A percentile compares a stretch with the other conserved stretches of the same genome.
Conservation (phyloP, 2,888 invertebrate genomes). For the Phytoseiulus persimilis region DNA sequence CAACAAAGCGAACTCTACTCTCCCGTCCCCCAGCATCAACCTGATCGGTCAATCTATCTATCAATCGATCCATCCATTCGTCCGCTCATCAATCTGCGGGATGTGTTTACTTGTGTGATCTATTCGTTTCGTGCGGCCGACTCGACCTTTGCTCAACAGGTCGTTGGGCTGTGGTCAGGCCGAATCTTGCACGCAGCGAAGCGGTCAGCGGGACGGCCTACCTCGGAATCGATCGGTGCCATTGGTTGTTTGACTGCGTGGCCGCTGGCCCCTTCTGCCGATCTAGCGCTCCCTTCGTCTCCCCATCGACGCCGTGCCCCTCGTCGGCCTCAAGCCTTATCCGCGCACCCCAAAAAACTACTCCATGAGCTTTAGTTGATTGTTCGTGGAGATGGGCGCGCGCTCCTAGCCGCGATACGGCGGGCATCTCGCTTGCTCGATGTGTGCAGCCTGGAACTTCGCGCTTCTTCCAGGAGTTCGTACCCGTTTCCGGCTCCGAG, state of each 20-base stretch:
- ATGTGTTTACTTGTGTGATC: background rate
- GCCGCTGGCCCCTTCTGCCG: background rate
- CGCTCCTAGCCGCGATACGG: too few species aligned
- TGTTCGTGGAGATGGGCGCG: too few species aligned
- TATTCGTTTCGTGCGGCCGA: background rate
- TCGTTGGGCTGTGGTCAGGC: background rate
- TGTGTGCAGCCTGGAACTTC: too few species aligned
- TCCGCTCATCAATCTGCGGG: background rate
- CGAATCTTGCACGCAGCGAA: background rate
- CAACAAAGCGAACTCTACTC: too few species aligned
- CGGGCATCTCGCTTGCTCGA: too few species aligned
- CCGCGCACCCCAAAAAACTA: too few species aligned
- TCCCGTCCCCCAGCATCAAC: too few species aligned
- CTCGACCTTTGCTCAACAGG: background rate
- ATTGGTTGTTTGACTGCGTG: background rate
- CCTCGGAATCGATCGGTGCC: background rate
- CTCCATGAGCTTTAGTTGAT: too few species aligned
- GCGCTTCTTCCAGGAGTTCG: too few species aligned
- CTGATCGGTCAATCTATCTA: background rate
- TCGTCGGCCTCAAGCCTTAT: background rate
- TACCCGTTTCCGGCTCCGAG: too few species aligned
- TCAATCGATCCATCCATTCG: background rate
- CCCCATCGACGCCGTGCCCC: background rate
- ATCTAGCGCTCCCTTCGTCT: background rate
- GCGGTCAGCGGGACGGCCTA: background rate